phyloP scores from a whole-genome alignment of 2,113 vertebrate species.

The Sisor rabdophorus region DNA sequence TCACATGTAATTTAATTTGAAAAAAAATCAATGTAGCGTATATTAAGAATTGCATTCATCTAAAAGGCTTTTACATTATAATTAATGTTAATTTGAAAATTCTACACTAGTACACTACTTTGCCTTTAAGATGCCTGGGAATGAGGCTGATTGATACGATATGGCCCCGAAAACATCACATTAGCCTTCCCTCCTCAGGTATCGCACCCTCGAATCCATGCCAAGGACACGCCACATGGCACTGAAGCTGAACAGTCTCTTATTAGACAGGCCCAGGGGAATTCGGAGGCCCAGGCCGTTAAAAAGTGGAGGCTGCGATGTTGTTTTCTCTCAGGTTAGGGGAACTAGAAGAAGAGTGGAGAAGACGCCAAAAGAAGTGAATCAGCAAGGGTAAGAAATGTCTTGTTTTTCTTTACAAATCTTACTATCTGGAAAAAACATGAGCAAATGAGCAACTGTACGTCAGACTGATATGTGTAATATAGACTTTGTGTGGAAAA shows the following conservation, averaged over 20 bases:
- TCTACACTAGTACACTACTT: constrained; percentile 6
- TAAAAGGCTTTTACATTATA: not conserved
- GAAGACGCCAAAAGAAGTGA: constrained; percentile 12
- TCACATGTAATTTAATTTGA: not conserved
- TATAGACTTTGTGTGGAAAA: not conserved
- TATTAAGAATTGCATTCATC: not conserved
- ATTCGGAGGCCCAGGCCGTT: constrained; percentile 35
- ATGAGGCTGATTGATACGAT: constrained; percentile 36
- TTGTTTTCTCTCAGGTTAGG: constrained; percentile 32
- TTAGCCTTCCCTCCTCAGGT: constrained; percentile 42
- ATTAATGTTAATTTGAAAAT: not conserved
- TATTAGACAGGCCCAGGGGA: constrained; percentile 34
- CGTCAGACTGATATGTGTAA: not conserved
- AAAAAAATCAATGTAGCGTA: not conserved
- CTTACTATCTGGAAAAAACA: not conserved
- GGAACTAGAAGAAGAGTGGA: constrained; percentile 13
- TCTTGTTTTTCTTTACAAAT: not conserved
- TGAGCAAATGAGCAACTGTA: too few relatives aligned
- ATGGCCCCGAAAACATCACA: constrained; percentile 40
- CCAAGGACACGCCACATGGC: constrained; percentile 46
- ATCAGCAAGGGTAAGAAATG: constrained; percentile 23
- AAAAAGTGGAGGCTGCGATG: constrained; percentile 40
- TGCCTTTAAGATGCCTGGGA: constrained; percentile 32
- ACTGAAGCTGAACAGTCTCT: constrained; percentile 22
- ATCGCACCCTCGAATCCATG: constrained; percentile 36